A percentile compares a stretch with the other conserved stretches of the same genome.
Evolutionary conservation across 2,797 vertebrate genomes (phyloP).

Genomic region (Champsocephalus esox): DNA sequence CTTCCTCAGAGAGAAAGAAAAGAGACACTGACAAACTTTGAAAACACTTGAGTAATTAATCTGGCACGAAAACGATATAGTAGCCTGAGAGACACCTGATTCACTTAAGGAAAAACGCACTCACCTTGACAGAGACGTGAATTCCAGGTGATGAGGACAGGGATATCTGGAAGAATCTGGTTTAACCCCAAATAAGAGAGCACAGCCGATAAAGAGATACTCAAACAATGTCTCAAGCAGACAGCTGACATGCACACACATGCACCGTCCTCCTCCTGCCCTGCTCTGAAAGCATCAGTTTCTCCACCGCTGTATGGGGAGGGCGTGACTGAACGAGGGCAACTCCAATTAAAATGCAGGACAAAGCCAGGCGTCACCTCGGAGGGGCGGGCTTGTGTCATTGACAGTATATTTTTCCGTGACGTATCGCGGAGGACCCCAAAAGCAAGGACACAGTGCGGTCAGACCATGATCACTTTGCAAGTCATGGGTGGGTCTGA

Average conservation of each 20-base stretch:
- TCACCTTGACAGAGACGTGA: constrained; percentile 67
- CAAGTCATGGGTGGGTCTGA: not conserved
- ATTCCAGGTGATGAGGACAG: constrained; percentile 32
- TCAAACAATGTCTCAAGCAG: not conserved
- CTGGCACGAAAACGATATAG: not conserved
- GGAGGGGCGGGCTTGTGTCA: constrained; percentile 39
- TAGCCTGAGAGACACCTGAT: not conserved
- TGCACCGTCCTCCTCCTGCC: constrained; percentile 10
- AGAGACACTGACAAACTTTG: constrained; percentile 15
- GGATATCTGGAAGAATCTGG: not conserved
- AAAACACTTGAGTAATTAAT: not conserved
- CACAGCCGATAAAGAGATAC: not conserved
- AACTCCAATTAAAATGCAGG: constrained; percentile 55
- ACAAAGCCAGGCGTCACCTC: not conserved
- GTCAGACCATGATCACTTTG: not conserved
- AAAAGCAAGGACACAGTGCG: constrained; percentile 28
- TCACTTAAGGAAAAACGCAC: constrained; percentile 29
- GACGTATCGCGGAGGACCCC: constrained; percentile 49
- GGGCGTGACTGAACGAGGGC: constrained; percentile 36
- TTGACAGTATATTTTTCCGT: constrained; percentile 58
- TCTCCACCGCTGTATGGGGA: constrained; percentile 44
- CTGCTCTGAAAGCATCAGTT: constrained; percentile 38
- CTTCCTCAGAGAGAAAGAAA: not conserved
- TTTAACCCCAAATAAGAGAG: not conserved
- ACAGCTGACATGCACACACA: constrained; percentile 50